Evolutionary conservation across 1,140 invertebrate genomes (phyloP), one percentile per base, ranked within the genome.

Genomic region (Drosophila auraria): DNA sequence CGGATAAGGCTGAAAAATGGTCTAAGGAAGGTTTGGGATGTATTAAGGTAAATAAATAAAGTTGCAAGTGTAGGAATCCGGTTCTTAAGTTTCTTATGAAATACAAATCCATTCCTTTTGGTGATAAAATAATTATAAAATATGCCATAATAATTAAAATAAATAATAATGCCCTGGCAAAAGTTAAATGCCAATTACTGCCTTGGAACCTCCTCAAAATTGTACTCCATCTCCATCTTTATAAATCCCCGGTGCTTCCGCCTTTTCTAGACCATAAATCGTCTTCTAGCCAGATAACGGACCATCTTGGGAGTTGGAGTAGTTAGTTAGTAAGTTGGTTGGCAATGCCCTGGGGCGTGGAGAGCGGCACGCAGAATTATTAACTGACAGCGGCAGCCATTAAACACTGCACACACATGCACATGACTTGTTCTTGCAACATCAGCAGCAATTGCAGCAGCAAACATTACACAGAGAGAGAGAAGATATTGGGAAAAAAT

Each of bases 341-440:
- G 66, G 68, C 69, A 62, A 54, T 57, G 61, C 82, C 63, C 65
- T 64, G 56, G 42, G 72, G 77, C 82, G 68, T 80, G 60, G 51
- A 71, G 59, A 62, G 33, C 77, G 73, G 66, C 81, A 72, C 54
- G 77, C 72, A 83, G 76, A 81, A 74, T 81, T 72, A 84, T 84
- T 74, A 72, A 63, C 82, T 80, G 68, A 70, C 63, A 78, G 27
- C 25, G 57, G 63, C 57, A 33, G 63, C 40, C 50, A 50, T 61
- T 66, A 66, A 66, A 47, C 63, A 66, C 62, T 36, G 59, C 58
- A 44, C 58, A 63, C 42, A 66, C 64, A 66, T 66, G 68, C 50
- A 71, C 63, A 63, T 58, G 56, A 74, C 54, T 77, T 38, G 58
- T 75, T 75, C 76, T 58, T 65, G 62, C 73, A 58, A 77, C 63